phyloP scores from a whole-genome alignment of 2,113 vertebrate species.

The Callionymus lyra region DNA sequence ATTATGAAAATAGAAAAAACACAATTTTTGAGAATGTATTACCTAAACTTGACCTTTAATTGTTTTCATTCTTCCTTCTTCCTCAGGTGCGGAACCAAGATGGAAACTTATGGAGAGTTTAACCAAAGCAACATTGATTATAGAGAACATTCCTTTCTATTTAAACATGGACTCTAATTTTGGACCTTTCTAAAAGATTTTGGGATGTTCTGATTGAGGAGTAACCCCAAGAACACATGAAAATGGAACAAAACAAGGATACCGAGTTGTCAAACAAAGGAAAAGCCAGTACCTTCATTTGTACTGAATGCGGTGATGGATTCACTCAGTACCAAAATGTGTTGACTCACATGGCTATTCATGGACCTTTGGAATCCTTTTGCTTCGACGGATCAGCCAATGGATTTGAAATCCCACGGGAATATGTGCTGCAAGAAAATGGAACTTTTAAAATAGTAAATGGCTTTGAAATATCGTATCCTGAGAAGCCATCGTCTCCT shows the following conservation, averaged over 20 bases:
- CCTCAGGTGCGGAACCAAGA: slow-evolving; percentile 27
- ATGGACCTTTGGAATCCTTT: slow-evolving; percentile 64
- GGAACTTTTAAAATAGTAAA: slow-evolving; percentile 64
- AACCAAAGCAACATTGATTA: no score
- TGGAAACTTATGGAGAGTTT: slow-evolving; percentile 1
- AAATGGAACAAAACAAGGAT: slow-evolving; percentile 62
- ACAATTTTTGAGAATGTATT: no score
- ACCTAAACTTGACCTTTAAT: background rate
- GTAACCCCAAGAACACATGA: slow-evolving; percentile 45
- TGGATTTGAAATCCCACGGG: slow-evolving; percentile 62
- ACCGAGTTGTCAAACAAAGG: slow-evolving; percentile 43
- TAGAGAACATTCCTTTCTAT: no score
- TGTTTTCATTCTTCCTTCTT: slow-evolving; percentile 6
- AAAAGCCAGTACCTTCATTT: slow-evolving; percentile 64
- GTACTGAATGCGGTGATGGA: slow-evolving; percentile 71
- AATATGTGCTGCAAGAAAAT: slow-evolving; percentile 72
- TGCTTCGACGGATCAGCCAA: slow-evolving; percentile 59
- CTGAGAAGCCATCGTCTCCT: slow-evolving; percentile 43
- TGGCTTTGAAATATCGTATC: slow-evolving; percentile 44
- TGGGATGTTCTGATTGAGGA: slow-evolving; percentile 16
- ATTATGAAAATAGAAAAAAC: no score
- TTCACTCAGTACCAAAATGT: slow-evolving; percentile 63
- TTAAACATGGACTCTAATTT: no score
- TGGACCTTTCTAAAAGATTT: no score
- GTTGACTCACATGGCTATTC: slow-evolving; percentile 61